Evolutionary conservation across 2,888 invertebrate species (phyloP).

Genomic region (Watsonalla cultraria): DNA sequence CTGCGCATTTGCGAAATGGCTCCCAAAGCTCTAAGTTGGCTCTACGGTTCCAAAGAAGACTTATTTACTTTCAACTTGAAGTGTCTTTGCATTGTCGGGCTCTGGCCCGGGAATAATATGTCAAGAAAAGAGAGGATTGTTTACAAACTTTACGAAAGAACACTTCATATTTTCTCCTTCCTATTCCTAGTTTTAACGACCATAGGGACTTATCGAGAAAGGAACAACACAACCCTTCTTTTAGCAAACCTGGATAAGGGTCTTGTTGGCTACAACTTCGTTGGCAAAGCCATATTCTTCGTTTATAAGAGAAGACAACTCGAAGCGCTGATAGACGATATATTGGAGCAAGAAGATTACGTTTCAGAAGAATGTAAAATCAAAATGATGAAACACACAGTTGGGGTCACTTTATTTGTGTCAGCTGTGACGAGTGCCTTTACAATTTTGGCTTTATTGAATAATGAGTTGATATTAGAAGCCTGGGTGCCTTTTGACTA

Average conservation of each 20-base stretch:
- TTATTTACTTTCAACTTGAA: constrained; percentile 55
- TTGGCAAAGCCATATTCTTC: constrained; percentile 47
- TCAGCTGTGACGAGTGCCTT: constrained; percentile 32
- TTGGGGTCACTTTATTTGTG: constrained; percentile 30
- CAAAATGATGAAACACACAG: constrained; percentile 38
- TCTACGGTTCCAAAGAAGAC: constrained; percentile 22
- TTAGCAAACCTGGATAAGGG: constrained; percentile 51
- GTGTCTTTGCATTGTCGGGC: constrained; percentile 47
- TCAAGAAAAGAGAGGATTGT: constrained; percentile 19
- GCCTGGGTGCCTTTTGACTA: constrained; percentile 64
- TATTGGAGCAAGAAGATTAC: constrained; percentile 45
- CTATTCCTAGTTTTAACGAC: constrained; percentile 35
- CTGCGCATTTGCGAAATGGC: constrained; percentile 34
- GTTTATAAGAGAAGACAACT: constrained; percentile 35
- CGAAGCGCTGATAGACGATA: constrained; percentile 40
- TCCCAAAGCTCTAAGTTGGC: constrained; percentile 15
- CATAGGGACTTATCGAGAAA: constrained; percentile 41
- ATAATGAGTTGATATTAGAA: constrained; percentile 49
- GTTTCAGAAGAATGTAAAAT: constrained; percentile 35
- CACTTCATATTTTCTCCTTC: constrained; percentile 32
- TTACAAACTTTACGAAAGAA: constrained; percentile 43
- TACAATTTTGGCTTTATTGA: constrained; percentile 31
- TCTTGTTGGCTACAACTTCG: constrained; percentile 47
- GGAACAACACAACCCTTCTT: constrained; percentile 29
- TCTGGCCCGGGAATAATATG: constrained; percentile 49